Percentiles rank a stretch among this genome's conserved stretches.
Evolutionary conservation across 2,113 vertebrate genomes (phyloP).

Genomic region (Apteryx owenii): DNA sequence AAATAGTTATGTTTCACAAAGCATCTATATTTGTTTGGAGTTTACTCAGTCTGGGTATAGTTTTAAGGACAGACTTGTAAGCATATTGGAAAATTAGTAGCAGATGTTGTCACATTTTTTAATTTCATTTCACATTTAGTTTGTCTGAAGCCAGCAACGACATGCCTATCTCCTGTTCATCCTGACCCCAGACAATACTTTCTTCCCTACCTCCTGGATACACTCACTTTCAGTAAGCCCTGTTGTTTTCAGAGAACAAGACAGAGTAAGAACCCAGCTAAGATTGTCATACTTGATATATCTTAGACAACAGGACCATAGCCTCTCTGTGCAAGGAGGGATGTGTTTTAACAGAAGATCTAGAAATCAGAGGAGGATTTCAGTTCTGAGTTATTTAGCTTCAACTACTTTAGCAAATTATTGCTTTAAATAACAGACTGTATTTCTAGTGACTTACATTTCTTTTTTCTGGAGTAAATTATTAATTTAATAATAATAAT

Average conservation of each 20-base stretch:
- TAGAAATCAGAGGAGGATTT: not conserved
- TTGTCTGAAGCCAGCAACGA: not conserved
- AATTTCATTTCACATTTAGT: not conserved
- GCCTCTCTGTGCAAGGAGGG: not conserved
- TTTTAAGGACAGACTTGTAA: not conserved
- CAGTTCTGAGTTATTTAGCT: not conserved
- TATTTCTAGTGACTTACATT: not conserved
- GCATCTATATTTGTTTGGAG: fast-evolving
- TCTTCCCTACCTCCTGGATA: not conserved
- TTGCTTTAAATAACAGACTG: not conserved
- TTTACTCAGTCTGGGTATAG: not conserved
- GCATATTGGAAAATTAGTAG: not conserved
- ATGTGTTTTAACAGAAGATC: not conserved
- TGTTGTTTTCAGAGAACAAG: not conserved
- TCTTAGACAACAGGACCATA: not conserved
- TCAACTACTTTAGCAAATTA: not conserved
- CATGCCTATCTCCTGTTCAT: not conserved
- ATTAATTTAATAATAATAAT: not conserved
- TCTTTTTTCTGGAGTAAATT: not conserved
- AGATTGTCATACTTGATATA: not conserved
- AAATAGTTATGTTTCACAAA: not conserved
- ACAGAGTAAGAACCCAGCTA: not conserved
- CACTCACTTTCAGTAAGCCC: not conserved
- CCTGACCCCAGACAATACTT: fast-evolving
- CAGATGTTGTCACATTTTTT: not conserved